A percentile compares a stretch with the other conserved stretches of the same genome.
Conservation (phyloP, 1,140 invertebrate species). For the Mesaphorura yosii region DNA sequence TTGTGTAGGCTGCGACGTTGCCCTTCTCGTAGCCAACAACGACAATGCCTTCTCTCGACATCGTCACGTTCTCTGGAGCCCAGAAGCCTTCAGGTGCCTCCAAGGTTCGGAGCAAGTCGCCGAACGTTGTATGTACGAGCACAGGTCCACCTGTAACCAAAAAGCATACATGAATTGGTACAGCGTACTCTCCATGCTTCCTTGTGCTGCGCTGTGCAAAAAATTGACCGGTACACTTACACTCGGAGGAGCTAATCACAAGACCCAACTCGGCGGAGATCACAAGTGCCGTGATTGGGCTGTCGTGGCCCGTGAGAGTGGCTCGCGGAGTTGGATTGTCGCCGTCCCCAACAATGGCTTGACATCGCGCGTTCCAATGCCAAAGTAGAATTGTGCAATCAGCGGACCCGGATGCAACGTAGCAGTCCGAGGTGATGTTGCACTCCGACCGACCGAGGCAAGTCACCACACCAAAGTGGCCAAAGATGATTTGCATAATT, state of each 20-base stretch:
- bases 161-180: background rate
- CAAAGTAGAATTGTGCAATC: slow-evolving; percentile 96
- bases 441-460: slow-evolving; percentile 92
- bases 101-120: slow-evolving; percentile 84
- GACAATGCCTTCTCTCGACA: slow-evolving; percentile 92
- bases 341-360: slow-evolving; percentile 91
- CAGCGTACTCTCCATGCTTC: slow-evolving; percentile 1
- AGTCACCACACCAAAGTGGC: slow-evolving; percentile 96
- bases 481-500: slow-evolving; percentile 96
- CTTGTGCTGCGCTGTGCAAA: too few species aligned
- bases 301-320: slow-evolving; percentile 92
- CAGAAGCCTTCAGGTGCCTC: slow-evolving; percentile 64
- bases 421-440: slow-evolving; percentile 96
- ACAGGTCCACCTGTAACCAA: slow-evolving; percentile 69
- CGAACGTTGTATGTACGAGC: slow-evolving; percentile 94
- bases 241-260: slow-evolving; percentile 85
- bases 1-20: slow-evolving; percentile 82
- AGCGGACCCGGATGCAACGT: slow-evolving; percentile 91
- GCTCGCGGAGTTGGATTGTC: slow-evolving; percentile 88
- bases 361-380: slow-evolving; percentile 95
- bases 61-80: slow-evolving; percentile 80
- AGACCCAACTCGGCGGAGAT: slow-evolving; percentile 95
- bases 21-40: slow-evolving; percentile 85
- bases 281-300: slow-evolving; percentile 83
- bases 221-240: slow-evolving; percentile 43